Conservation (phyloP, 2,797 vertebrate species). For the Rhinella marina region DNA sequence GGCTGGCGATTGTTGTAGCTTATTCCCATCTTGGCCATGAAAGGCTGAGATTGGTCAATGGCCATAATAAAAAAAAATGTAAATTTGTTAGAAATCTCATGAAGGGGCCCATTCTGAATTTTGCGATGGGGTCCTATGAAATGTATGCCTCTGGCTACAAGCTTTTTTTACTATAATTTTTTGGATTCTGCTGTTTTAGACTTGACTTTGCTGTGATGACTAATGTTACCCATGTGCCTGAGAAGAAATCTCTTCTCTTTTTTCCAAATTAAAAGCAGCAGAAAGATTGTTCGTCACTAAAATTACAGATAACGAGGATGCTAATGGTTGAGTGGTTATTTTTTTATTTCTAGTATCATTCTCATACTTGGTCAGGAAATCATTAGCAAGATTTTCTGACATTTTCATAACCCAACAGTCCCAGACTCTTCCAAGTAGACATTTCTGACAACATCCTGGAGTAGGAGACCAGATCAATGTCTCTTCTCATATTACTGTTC, state of each 20-base stretch:
- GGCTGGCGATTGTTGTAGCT: no score
- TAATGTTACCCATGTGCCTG: slow-evolving; percentile 34
- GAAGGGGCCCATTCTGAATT: no score
- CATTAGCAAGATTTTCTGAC: slow-evolving; percentile 55
- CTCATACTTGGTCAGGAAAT: slow-evolving; percentile 31
- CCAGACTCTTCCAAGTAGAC: slow-evolving; percentile 34
- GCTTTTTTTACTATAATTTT: neutral
- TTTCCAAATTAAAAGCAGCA: slow-evolving; percentile 49
- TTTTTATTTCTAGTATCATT: slow-evolving; percentile 49
- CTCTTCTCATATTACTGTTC: neutral
- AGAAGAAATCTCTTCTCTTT: slow-evolving; percentile 29
- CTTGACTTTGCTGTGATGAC: slow-evolving; percentile 29
- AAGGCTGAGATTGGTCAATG: no score
- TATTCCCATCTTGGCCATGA: no score
- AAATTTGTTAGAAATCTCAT: no score
- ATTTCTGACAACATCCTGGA: slow-evolving; percentile 42
- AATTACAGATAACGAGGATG: slow-evolving; percentile 58
- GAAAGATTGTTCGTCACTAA: slow-evolving; percentile 47
- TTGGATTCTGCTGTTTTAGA: neutral
- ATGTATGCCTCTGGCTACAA: neutral
- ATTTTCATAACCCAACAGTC: slow-evolving; percentile 21
- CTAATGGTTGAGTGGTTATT: slow-evolving; percentile 53
- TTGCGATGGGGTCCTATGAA: no score
- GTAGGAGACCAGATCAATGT: neutral
- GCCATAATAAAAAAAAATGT: no score